Evolutionary conservation across 2,888 invertebrate species (phyloP).

Genomic region (Heliconius charithonia): DNA sequence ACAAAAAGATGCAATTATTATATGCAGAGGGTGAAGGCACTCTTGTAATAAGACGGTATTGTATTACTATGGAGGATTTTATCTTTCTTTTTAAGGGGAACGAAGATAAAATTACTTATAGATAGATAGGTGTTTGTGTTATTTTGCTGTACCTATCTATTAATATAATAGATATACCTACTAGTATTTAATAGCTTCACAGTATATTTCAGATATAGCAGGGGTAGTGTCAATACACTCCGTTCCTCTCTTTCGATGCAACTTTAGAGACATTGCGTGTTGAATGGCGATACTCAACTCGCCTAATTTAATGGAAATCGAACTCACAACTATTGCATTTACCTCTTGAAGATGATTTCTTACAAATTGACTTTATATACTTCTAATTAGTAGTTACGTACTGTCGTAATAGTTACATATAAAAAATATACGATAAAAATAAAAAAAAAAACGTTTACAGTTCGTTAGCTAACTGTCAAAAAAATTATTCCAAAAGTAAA

Average conservation of each 20-base stretch:
- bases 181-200: no score
- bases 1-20: slow-evolving; percentile 80
- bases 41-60: slow-evolving; percentile 36
- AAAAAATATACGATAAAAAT: neutral
- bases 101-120: slow-evolving; percentile 40
- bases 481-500: slow-evolving; percentile 16
- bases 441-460: neutral
- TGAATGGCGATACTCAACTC: no score
- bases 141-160: neutral
- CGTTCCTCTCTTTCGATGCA: no score
- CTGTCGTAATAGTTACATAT: no score
- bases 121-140: neutral
- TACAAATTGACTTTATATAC: neutral
- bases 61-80: slow-evolving; percentile 26
- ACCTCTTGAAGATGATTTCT: no score
- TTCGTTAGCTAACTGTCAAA: neutral
- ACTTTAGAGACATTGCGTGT: no score
- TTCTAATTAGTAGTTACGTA: neutral
- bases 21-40: slow-evolving; percentile 66
- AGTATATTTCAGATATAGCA: no score
- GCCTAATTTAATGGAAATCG: no score
- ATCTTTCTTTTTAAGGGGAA: slow-evolving; percentile 30
- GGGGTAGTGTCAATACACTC: no score
- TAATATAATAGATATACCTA: neutral
- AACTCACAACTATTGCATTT: no score